phyloP scores from a whole-genome alignment of 2,888 invertebrate genomes.

The Magallana nippona region DNA sequence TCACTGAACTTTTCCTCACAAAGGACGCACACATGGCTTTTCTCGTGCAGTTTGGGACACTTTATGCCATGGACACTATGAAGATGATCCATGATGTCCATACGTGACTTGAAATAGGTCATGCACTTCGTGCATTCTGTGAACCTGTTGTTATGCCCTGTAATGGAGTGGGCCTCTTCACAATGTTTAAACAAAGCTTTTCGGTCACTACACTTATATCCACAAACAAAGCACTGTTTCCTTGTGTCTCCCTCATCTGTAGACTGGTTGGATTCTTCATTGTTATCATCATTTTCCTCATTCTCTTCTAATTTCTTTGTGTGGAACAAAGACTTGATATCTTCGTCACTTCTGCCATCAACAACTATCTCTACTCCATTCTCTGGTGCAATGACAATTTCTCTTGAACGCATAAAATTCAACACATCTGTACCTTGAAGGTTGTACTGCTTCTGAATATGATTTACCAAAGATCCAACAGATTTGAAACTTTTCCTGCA shows the following conservation, averaged over 20 bases:
- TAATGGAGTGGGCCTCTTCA: conserved; percentile 26
- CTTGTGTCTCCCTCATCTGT: background rate
- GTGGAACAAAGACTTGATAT: background rate
- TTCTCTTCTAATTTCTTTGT: background rate
- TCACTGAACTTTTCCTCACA: conserved; percentile 24
- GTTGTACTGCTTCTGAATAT: conserved; percentile 28
- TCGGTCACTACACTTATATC: conserved; percentile 8
- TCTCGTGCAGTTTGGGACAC: background rate
- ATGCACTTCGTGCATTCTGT: conserved; percentile 31
- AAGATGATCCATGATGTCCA: conserved; percentile 29
- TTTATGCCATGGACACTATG: conserved; percentile 2
- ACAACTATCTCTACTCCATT: background rate
- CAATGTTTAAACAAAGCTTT: conserved; percentile 24
- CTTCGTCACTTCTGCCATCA: conserved; percentile 33
- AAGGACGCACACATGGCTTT: conserved; percentile 13
- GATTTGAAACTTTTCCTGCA: conserved; percentile 24
- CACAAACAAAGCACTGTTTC: conserved; percentile 35
- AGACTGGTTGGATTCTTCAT: background rate
- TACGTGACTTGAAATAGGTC: conserved; percentile 30
- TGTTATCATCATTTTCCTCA: background rate
- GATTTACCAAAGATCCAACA: conserved; percentile 1
- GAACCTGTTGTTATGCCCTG: conserved; percentile 25
- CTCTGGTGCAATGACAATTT: conserved; percentile 24
- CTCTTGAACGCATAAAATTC: conserved; percentile 20
- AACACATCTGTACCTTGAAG: background rate